A percentile compares a stretch with the other conserved stretches of the same genome.
phyloP scores from a whole-genome alignment of 2,888 invertebrate species.

The Sarcophaga rosellei region DNA sequence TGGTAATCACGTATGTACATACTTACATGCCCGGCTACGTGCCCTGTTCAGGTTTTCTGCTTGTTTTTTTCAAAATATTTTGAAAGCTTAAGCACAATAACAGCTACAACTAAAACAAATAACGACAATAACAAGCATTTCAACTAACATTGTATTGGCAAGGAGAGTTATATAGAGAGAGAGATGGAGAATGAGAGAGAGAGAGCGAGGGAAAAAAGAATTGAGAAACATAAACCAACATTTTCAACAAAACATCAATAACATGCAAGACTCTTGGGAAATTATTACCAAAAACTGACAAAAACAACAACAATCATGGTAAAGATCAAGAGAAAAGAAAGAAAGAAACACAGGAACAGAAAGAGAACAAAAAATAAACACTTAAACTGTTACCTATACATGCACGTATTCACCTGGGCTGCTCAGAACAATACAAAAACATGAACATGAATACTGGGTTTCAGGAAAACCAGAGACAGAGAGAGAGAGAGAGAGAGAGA shows the following conservation, averaged over 20 bases:
- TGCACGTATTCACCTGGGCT: no score
- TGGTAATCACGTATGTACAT: neutral
- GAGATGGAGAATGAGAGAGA: no score
- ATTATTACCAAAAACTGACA: conserved; percentile 66
- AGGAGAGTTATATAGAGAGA: no score
- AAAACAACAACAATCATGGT: conserved; percentile 30
- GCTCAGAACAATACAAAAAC: neutral
- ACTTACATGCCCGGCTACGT: conserved; percentile 29
- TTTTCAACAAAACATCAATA: conserved; percentile 59
- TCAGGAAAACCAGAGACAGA: no score
- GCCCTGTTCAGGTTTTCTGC: neutral
- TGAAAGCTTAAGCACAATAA: conserved; percentile 32
- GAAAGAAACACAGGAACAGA: neutral
- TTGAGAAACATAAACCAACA: neutral
- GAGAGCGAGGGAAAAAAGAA: neutral
- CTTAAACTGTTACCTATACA: no score
- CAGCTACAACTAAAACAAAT: conserved; percentile 17
- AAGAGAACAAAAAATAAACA: no score
- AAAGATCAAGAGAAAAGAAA: conserved; percentile 27
- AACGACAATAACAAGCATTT: conserved; percentile 1
- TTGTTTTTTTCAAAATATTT: neutral
- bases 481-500: no score
- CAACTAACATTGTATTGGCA: neutral
- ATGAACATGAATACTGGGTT: no score
- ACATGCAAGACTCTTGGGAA: conserved; percentile 66